Evolutionary conservation across 2,113 vertebrate genomes (phyloP).

Genomic region (Erpornis zantholeuca): DNA sequence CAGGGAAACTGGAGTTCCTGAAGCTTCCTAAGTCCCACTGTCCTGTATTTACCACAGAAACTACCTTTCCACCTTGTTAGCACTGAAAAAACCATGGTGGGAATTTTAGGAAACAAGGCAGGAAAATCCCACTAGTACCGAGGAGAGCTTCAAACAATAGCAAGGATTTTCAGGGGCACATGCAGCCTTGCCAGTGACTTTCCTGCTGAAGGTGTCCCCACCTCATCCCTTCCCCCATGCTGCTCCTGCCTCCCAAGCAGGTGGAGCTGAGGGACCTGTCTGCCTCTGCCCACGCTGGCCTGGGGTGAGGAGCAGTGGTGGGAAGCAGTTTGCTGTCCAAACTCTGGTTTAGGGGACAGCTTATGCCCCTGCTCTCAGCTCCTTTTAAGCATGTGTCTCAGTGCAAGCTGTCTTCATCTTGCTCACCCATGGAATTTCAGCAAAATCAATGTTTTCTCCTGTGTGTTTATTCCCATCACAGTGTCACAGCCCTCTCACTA

Average conservation of each 20-base stretch:
- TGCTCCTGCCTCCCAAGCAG: background rate
- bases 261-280: background rate
- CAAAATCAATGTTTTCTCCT: background rate
- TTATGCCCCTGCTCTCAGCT: background rate
- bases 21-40: background rate
- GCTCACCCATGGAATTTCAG: background rate
- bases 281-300: background rate
- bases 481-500: background rate
- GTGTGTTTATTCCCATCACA: background rate
- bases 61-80: background rate
- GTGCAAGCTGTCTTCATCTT: background rate
- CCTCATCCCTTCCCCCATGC: background rate
- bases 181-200: background rate
- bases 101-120: background rate
- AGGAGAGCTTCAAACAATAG: background rate
- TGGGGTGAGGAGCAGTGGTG: background rate
- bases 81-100: background rate
- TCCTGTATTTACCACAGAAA: background rate
- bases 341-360: background rate
- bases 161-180: background rate
- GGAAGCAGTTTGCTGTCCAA: background rate
- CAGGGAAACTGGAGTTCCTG: background rate
- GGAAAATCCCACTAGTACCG: background rate
- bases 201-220: background rate
- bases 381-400: background rate